Evolutionary conservation across 2,888 invertebrate genomes (phyloP), one percentile per base, ranked within the genome.

Genomic region (Conistra vaccinii): DNA sequence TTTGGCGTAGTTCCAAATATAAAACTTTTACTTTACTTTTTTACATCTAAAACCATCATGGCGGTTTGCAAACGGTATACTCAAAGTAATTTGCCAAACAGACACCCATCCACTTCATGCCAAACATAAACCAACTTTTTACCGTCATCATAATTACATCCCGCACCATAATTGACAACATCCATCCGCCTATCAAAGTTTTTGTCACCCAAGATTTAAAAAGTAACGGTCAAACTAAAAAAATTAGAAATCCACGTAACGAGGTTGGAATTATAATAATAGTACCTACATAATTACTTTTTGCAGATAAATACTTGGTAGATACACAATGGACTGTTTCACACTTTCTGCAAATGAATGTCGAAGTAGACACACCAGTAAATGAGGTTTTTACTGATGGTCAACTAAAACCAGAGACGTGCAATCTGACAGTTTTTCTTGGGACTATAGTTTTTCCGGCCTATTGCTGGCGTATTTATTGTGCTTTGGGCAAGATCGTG

Each of bases 201-300:
- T 85, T 88, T 85, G 53, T 70, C 45, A 69, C 48, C 51, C 7
- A 72, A 57, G 57, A 66, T 80, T 75, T 85, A 60, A 62, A 81
- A 81, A 76, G 66, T 62, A 80, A 74, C 78, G 72, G 74, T 62
- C 0, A 0, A 20, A 23, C 45, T n/a, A 73, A 76, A 86, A 86
- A 85, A 86, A 72, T n/a, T 65, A 42, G 65, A 69, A 65, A 67
- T 12, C 55, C 71, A 84, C 85, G 88, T 88, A 81, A 80, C 23
- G 35, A 69, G 67, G 69, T 69, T 51, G 29, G 35, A 23, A 63
- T 67, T 77, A 83, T 86, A 68, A 83, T 73, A 86, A 69, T 23
- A 63, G 60, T 78, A 72, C 61, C 69, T 66, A 75, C 57, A 81
- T 81, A 83, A 86, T 83, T 83, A 83, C 62, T 83, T 86, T 83